Evolutionary conservation across 2,888 invertebrate genomes (phyloP).

Genomic region (Urechis unicinctus): DNA sequence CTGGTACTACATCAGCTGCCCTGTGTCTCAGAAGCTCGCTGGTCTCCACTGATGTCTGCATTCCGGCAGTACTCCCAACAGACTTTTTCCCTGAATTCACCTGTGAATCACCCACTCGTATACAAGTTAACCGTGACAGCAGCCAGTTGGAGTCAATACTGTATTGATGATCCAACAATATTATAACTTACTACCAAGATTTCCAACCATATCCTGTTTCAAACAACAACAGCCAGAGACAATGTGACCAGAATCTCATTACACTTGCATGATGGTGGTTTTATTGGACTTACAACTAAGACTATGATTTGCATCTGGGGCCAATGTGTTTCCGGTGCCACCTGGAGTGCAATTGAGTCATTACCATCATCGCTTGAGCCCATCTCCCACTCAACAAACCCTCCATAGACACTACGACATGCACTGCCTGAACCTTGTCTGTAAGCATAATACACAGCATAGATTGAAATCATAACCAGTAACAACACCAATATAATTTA

Average conservation of each 20-base stretch:
- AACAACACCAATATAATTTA: no score
- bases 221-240: no score
- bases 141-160: no score
- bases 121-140: neutral
- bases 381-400: constrained; percentile 88
- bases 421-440: constrained; percentile 80
- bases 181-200: no score
- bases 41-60: constrained; percentile 74
- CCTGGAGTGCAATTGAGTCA: constrained; percentile 46
- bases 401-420: constrained; percentile 87
- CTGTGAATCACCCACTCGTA: constrained; percentile 20
- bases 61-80: constrained; percentile 79
- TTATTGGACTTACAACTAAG: constrained; percentile 72
- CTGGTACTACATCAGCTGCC: constrained; percentile 66
- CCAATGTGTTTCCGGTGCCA: constrained; percentile 75
- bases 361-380: constrained; percentile 34
- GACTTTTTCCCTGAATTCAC: constrained; percentile 68
- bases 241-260: no score
- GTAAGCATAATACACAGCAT: no score
- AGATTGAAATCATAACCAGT: no score
- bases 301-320: constrained; percentile 82
- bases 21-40: constrained; percentile 76
- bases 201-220: no score
- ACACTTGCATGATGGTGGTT: no score
- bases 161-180: no score